These are phyloP conservation scores for Nymphalis c-album DNA, from an alignment of 2,888 invertebrate genomes.

Conservation along the genomic window DNA sequence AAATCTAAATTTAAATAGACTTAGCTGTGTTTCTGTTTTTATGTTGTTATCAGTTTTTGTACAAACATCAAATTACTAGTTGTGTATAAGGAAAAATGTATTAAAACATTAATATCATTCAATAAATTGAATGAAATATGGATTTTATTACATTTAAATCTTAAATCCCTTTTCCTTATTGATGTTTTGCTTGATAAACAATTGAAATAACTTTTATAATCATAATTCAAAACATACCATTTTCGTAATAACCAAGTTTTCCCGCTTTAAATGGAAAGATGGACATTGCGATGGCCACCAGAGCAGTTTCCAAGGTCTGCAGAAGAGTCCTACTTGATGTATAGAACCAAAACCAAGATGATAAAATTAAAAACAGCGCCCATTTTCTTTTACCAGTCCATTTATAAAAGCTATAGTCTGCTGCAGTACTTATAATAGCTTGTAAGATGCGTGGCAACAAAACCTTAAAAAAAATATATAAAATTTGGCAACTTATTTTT, in stretches of 20 bases:
- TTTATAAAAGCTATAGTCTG: constrained; percentile 86
- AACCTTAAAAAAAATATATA: constrained; percentile 68
- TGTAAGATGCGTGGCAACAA: constrained; percentile 90
- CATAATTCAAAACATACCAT: constrained; percentile 50
- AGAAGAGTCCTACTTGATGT: constrained; percentile 92
- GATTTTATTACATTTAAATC: too few relatives aligned
- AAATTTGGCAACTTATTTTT: too few relatives aligned
- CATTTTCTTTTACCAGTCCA: constrained; percentile 89
- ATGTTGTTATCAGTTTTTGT: too few relatives aligned
- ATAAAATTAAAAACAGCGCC: constrained; percentile 87
- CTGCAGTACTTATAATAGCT: constrained; percentile 87
- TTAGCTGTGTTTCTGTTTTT: too few relatives aligned
- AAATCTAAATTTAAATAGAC: too few relatives aligned
- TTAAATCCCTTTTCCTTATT: neutral
- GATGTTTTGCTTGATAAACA: neutral
- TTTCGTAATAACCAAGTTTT: constrained; percentile 60
- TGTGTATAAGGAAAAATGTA: too few relatives aligned
- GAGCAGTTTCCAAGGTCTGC: constrained; percentile 91
- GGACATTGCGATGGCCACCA: constrained; percentile 91
- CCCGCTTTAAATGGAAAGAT: constrained; percentile 86
- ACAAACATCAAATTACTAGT: too few relatives aligned
- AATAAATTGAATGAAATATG: too few relatives aligned
- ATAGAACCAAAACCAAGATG: constrained; percentile 96
- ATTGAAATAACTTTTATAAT: neutral
- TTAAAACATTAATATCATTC: too few relatives aligned